Evolutionary conservation across 2,113 vertebrate genomes (phyloP), one percentile per base, ranked within the genome.

Genomic region (Nannospalax galili): DNA sequence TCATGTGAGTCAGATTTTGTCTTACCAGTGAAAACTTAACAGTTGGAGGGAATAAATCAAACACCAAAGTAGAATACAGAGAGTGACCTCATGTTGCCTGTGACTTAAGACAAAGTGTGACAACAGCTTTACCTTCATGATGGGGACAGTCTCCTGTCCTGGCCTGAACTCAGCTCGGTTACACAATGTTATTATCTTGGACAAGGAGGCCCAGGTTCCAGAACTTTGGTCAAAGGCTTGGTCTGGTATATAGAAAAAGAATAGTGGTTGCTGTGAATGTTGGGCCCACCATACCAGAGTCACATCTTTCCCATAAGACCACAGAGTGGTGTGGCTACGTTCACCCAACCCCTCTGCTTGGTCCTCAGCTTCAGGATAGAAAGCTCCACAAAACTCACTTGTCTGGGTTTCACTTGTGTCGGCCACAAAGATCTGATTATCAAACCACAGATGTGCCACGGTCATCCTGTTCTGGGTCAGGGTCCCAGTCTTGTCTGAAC

Each of bases 391-490:
- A 70, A n/a, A 96, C 95, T 98, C 97, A 99, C 99, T 98, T 70
- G 97, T 97, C 45, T 99, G 98, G 8, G 98, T 97, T 97, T 99
- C 99, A 6, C 98, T 99, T 81, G 98, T 99, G 88, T 99, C 99
- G 0, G 99, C 98, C 6, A 97, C 88, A 58, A 98, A 98, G 94
- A 98, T 98, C 84, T 98, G 98, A 65, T 98, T 97, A 48, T 99
- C 99, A 30, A 99, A 99, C 98, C 99, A 99, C 15, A 99, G 97
- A 45, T 99, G 98, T 30, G 99, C 98, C 10, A 99, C 99, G 0
- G 99, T 99, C 99, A 99, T 99, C 89, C 98, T 98, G 96, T 99
- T 99, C 80, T 99, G 98, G 0, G 99, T 99, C 65, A 99, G 98
- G 19, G 99, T 99, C 4, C 99, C 99, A 0, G 99, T 99, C 97